Percentiles rank a stretch among this genome's conserved stretches.
phyloP scores from a whole-genome alignment of 2,113 vertebrate genomes.

The Sinocyclocheilus maitianheensis region DNA sequence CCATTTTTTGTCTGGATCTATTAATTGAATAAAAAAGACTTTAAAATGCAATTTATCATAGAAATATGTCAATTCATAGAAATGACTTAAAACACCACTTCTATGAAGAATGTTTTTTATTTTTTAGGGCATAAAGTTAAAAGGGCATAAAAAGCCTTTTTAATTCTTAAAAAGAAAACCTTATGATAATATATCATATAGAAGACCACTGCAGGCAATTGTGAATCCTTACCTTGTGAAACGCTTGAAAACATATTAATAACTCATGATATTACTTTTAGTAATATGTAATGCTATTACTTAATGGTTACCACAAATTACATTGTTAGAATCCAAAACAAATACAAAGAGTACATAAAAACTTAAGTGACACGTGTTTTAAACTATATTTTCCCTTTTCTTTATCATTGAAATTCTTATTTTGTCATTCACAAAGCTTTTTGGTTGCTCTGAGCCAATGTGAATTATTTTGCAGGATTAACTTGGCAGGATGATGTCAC shows the following conservation, averaged over 20 bases:
- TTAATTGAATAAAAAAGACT: background rate
- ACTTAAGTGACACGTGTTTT: background rate
- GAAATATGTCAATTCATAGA: background rate
- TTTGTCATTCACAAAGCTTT: background rate
- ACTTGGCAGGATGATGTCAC: slow-evolving; percentile 92
- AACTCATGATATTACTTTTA: too few relatives aligned
- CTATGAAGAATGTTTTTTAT: background rate
- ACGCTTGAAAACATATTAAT: background rate
- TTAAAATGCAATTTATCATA: background rate
- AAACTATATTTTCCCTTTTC: background rate
- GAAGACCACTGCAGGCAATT: background rate
- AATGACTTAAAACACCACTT: background rate
- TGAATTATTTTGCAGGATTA: slow-evolving; percentile 76
- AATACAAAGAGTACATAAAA: background rate
- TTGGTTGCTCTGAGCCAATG: background rate
- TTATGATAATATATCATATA: background rate
- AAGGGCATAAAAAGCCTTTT: background rate
- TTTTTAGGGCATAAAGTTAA: background rate
- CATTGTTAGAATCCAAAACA: background rate
- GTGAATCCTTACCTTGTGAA: background rate
- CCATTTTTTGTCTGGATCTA: background rate
- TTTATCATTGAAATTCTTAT: background rate
- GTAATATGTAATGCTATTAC: background rate
- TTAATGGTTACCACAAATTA: background rate
- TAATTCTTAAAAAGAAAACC: background rate